These are phyloP conservation scores for Phrixothrix hirtus DNA, from an alignment of 2,888 invertebrate genomes.

Conservation along the genomic window DNA sequence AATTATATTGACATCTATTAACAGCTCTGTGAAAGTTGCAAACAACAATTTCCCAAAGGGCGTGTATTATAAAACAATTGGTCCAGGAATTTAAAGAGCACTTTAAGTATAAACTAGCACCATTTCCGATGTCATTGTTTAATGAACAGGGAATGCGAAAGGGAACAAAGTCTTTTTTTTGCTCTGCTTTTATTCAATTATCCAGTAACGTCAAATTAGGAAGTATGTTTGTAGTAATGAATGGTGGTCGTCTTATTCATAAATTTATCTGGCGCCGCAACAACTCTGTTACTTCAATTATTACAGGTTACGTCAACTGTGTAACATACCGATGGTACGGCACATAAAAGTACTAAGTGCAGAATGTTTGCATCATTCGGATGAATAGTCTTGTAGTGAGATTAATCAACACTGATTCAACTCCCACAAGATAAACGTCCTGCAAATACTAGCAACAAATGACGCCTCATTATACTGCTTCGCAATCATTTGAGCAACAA, in stretches of 20 bases:
- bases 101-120: constrained; percentile 21
- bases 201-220: constrained; percentile 1
- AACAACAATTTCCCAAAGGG: constrained; percentile 31
- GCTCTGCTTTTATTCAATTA: constrained; percentile 16
- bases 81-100: constrained; percentile 32
- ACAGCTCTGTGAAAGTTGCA: constrained; percentile 17
- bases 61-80: constrained; percentile 31
- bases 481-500: background rate
- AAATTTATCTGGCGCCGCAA: constrained; percentile 5
- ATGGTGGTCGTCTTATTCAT: constrained; percentile 7
- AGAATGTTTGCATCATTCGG: background rate
- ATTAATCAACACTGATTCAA: background rate
- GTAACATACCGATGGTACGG: background rate
- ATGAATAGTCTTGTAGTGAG: background rate
- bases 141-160: constrained; percentile 34
- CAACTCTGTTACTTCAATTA: background rate
- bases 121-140: constrained; percentile 32
- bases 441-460: background rate
- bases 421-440: background rate
- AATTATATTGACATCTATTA: constrained; percentile 12
- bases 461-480: background rate
- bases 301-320: background rate
- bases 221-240: constrained; percentile 4
- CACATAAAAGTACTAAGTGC: background rate
- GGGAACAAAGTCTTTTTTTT: constrained; percentile 29